Conservation (phyloP, 2,113 vertebrate genomes). For the Chroicocephalus ridibundus region DNA sequence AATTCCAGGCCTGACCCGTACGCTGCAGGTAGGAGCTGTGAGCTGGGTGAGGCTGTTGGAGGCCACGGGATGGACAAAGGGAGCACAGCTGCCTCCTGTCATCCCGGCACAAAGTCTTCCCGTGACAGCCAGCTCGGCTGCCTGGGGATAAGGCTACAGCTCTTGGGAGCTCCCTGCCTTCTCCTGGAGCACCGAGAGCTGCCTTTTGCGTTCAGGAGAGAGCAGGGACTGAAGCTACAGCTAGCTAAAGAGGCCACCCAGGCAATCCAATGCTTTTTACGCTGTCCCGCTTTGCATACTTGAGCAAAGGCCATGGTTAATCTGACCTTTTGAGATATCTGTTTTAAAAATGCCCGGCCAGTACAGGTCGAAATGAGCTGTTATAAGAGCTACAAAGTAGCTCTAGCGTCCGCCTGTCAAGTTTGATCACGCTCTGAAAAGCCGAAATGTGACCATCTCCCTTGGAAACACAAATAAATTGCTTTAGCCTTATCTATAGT, state of each 20-base stretch:
- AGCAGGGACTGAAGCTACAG: background rate
- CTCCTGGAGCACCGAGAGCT: background rate
- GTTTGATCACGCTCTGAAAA: conserved; percentile 17
- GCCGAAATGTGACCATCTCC: conserved; percentile 25
- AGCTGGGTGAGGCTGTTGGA: background rate
- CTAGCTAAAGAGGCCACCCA: background rate
- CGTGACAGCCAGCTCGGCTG: background rate
- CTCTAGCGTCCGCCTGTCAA: conserved; percentile 18
- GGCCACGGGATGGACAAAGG: background rate
- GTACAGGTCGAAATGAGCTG: background rate
- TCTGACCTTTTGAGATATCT: conserved; percentile 20
- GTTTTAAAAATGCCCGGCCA: background rate
- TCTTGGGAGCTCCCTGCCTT: background rate
- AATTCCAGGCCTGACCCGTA: rapidly evolving
- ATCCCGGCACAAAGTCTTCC: rapidly evolving
- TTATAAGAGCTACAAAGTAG: background rate
- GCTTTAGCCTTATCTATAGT: conserved; percentile 57
- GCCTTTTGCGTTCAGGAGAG: background rate
- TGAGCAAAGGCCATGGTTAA: background rate
- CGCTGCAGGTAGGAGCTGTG: background rate
- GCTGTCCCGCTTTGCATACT: background rate
- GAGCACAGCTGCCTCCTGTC: background rate
- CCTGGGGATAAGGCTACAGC: background rate
- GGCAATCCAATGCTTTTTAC: background rate
- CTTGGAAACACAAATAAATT: conserved; percentile 53